Evolutionary conservation across 2,113 vertebrate genomes (phyloP), one percentile per base, ranked within the genome.

Genomic region (Mellivora capensis): DNA sequence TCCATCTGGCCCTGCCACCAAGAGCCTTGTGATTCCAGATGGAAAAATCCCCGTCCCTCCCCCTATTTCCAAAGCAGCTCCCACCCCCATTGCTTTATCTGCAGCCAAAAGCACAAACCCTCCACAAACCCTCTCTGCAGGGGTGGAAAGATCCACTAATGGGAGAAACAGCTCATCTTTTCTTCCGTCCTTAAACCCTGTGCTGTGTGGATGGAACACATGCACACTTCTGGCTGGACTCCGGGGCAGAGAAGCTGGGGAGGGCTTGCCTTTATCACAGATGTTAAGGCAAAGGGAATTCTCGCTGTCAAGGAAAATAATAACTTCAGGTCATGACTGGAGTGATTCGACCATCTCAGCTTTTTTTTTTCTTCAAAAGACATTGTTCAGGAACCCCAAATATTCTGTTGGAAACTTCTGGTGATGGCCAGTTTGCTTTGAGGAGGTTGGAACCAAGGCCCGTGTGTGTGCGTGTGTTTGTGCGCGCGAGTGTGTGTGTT

Each of bases 21-120:
- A 96, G 29, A 94, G 93, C 39, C 87, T 91, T 59, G 64, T 85
- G 97, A 96, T 91, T 98, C 94, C 95, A 94, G 90, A 96, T 95
- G 98, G 97, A 97, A 98, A 96, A 89, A 54, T 47, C 37, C 44
- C 62, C 54, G 25, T 21, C 18, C 44, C 52, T 37, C 17, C 57
- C 61, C 29, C 49, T 10, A 0, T 80, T 96, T 95, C 90, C 91
- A 95, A 71, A 88, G 93, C 59, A 37, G n/a, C 67, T 72, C 31
- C 83, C 52, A 5, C 64, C 11, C 14, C 1, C 0, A 42, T 81
- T 90, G 93, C 90, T 95, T 94, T 44, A 85, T 93, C 81, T 34
- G 1, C 27, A 39, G 71, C 87, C 96, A 93, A 89, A 42, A 21
- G 44, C 91, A 42, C 47, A 49, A 47, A 85, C 12, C 81, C 39